These are phyloP conservation scores for Tupaia chinensis DNA, from an alignment of 2,113 vertebrate species.

Conservation along the genomic window DNA sequence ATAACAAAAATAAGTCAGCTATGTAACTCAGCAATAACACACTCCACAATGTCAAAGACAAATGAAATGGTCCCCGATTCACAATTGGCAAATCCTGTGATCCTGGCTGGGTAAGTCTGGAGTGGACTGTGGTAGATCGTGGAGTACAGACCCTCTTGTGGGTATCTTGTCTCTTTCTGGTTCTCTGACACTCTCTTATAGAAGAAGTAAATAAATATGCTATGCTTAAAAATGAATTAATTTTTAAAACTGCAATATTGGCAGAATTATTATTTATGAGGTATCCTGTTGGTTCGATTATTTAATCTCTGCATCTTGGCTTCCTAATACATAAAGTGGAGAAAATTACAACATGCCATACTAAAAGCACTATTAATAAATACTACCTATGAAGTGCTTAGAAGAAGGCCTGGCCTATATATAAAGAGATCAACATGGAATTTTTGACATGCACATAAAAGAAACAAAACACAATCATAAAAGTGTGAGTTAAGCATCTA, in stretches of 20 bases:
- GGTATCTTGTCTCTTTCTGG: too few species aligned
- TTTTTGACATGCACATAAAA: background rate
- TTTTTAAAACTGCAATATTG: background rate
- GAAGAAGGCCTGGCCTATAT: background rate
- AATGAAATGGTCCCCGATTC: too few species aligned
- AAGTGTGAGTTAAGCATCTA: background rate
- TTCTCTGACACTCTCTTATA: too few species aligned
- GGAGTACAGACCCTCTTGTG: too few species aligned
- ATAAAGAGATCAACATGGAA: background rate
- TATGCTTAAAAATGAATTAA: too few species aligned
- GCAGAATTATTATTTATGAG: background rate
- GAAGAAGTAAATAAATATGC: too few species aligned
- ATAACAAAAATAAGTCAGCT: background rate
- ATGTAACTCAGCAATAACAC: too few species aligned
- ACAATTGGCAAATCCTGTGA: too few species aligned
- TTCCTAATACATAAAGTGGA: background rate
- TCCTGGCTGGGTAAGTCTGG: too few species aligned
- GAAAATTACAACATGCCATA: background rate
- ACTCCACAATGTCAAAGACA: too few species aligned
- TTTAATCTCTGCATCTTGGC: background rate
- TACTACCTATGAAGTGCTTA: background rate
- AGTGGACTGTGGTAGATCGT: too few species aligned
- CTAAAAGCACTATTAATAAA: background rate
- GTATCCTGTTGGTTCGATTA: background rate
- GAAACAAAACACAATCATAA: background rate